Conservation (phyloP, 2,888 invertebrate species). For the Fissipunctia ypsillon region DNA sequence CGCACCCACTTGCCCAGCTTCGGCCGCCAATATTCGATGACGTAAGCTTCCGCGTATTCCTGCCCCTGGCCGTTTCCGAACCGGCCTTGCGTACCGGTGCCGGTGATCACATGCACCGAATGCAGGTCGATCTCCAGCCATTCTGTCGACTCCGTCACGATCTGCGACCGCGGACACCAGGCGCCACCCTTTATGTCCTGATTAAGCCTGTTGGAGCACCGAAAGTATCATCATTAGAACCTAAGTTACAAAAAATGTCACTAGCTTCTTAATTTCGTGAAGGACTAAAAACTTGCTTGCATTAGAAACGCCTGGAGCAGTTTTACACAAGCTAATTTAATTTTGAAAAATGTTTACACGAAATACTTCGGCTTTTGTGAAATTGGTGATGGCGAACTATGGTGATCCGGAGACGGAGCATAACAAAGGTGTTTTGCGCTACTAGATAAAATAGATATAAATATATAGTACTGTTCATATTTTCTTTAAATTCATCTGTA, state of each 20-base stretch:
- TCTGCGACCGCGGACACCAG: conserved; percentile 97
- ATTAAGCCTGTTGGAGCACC: conserved; percentile 92
- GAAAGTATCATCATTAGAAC: conserved; percentile 2
- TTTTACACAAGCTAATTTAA: conserved; percentile 9
- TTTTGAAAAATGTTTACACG: conserved; percentile 24
- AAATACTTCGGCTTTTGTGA: conserved; percentile 17
- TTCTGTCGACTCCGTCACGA: conserved; percentile 94
- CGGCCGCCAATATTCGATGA: conserved; percentile 96
- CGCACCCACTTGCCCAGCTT: conserved; percentile 95
- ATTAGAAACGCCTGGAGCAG: conserved; percentile 5
- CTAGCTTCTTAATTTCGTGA: background rate
- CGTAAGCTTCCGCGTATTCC: conserved; percentile 96
- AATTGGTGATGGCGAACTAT: conserved; percentile 34
- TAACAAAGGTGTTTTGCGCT: conserved; percentile 31
- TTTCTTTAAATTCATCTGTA: conserved; percentile 13
- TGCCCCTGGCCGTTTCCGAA: conserved; percentile 97
- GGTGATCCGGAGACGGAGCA: conserved; percentile 1
- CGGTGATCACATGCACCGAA: conserved; percentile 95
- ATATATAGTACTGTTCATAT: conserved; percentile 16
- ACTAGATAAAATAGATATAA: conserved; percentile 4
- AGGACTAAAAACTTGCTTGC: background rate
- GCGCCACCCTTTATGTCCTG: conserved; percentile 96
- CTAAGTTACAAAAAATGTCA: background rate
- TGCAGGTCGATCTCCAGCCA: conserved; percentile 96
- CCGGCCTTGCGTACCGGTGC: conserved; percentile 95